phyloP scores from a whole-genome alignment of 2,797 vertebrate genomes.

The Nothura maculosa region DNA sequence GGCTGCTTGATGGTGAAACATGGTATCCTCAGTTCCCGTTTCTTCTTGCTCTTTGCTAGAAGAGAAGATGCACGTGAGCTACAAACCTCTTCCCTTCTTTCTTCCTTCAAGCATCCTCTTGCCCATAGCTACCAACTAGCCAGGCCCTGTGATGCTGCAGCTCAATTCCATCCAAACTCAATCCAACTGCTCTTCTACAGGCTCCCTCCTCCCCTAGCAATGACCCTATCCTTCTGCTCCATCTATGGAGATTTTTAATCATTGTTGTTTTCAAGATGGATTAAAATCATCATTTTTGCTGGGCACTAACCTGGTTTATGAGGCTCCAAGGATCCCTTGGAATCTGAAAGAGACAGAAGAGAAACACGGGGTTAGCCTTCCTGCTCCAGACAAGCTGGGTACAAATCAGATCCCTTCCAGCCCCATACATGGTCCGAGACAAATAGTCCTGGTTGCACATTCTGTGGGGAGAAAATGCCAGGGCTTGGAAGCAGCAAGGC shows the following conservation, averaged over 20 bases:
- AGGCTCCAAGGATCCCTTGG: slow-evolving; percentile 72
- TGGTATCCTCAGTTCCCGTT: slow-evolving; percentile 80
- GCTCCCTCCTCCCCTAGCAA: too few relatives aligned
- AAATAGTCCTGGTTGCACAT: not conserved
- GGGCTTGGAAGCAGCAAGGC: not conserved
- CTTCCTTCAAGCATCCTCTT: not conserved
- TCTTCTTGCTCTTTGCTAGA: slow-evolving; percentile 80
- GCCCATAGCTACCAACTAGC: not conserved
- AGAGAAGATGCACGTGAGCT: not conserved
- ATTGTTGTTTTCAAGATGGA: not conserved
- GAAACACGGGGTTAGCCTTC: not conserved
- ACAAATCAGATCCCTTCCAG: accelerated
- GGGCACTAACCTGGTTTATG: slow-evolving; percentile 59
- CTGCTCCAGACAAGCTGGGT: not conserved
- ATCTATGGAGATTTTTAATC: not conserved
- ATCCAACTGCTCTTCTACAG: too few relatives aligned
- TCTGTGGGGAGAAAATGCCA: not conserved
- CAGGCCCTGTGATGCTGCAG: not conserved
- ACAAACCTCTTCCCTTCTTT: not conserved
- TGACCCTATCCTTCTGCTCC: too few relatives aligned
- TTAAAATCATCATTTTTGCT: not conserved
- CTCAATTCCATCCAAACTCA: not conserved
- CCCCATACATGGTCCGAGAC: accelerated
- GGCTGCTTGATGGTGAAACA: slow-evolving; percentile 79
- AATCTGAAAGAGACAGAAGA: slow-evolving; percentile 58